Conservation (phyloP, 2,888 invertebrate genomes). For the Hirtodrosophila duncani region DNA sequence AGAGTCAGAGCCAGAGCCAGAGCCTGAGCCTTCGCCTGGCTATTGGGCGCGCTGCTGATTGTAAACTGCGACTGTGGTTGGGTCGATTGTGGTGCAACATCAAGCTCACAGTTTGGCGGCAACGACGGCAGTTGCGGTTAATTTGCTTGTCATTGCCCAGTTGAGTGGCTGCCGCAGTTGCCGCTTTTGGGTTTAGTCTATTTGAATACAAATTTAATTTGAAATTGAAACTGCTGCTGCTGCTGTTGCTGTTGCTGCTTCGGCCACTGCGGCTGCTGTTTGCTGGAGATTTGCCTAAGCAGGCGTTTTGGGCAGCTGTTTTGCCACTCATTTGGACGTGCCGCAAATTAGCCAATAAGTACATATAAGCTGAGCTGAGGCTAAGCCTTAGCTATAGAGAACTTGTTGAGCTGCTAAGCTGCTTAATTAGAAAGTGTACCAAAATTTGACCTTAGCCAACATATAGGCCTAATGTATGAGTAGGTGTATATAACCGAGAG, state of each 20-base stretch:
- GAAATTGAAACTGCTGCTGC: conserved; percentile 50
- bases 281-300: conserved; percentile 34
- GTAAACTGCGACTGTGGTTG: conserved; percentile 27
- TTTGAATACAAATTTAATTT: conserved; percentile 71
- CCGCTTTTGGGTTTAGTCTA: conserved; percentile 43
- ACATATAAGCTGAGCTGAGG: neutral
- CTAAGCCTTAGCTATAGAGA: no score
- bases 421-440: conserved; percentile 64
- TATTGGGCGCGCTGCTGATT: conserved; percentile 41
- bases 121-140: conserved; percentile 63
- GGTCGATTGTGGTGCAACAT: conserved; percentile 65
- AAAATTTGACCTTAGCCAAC: no score
- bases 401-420: no score
- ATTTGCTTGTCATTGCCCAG: conserved; percentile 72
- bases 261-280: neutral
- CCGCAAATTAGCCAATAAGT: conserved; percentile 55
- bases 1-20: no score
- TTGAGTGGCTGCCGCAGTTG: conserved; percentile 47
- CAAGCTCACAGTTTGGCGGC: conserved; percentile 36
- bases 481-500: no score
- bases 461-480: no score
- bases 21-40: neutral
- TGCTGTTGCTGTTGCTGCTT: conserved; percentile 7
- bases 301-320: conserved; percentile 55
- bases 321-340: conserved; percentile 62